Base-by-base conservation (phyloP, 2,888 invertebrate genomes). In the Prenolepis imparis region DNA sequence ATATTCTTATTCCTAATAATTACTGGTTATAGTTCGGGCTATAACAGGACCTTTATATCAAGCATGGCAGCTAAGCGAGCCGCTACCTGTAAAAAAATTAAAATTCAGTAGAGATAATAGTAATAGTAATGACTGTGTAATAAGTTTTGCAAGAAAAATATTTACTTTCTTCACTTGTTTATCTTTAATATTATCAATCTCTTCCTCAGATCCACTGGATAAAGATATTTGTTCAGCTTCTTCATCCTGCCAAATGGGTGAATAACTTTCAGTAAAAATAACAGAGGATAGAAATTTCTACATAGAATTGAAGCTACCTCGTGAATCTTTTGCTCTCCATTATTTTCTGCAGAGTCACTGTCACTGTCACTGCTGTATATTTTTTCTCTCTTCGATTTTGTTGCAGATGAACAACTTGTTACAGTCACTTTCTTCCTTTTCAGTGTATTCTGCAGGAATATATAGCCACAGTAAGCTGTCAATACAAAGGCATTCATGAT, bases 1-100 rank as follows among this genome's bases (percentile, higher is more conserved):
- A n/a, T n/a, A n/a, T n/a, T n/a, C n/a, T n/a, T n/a, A n/a, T n/a
- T n/a, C n/a, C n/a, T n/a, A n/a, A n/a, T n/a, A n/a, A n/a, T n/a
- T n/a, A n/a, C n/a, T n/a, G n/a, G n/a, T n/a, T n/a, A n/a, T n/a
- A n/a, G n/a, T n/a, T n/a, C n/a, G n/a, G n/a, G n/a, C n/a, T n/a
- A n/a, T n/a, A n/a, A n/a, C n/a, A n/a, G n/a, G n/a, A 55, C n/a
- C 52, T 55, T 55, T 55, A 55, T 55, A 55, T 55, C 52, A 55
- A 55, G 52, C 52, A 55, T 55, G n/a, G 52, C 52, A 55, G 52
- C 21, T 55, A 55, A 55, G n/a, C 52, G 21, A 55, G 52, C 9
- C 52, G 52, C 52, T 55, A 55, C n/a, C 52, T 55, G 9, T 55
- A 21, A 55, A 55, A 21, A 55, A 55, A 36, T 36, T 36, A n/a